These are phyloP conservation scores for Nephila pilipes DNA, from an alignment of 1,140 invertebrate genomes.

Conservation along the genomic window DNA sequence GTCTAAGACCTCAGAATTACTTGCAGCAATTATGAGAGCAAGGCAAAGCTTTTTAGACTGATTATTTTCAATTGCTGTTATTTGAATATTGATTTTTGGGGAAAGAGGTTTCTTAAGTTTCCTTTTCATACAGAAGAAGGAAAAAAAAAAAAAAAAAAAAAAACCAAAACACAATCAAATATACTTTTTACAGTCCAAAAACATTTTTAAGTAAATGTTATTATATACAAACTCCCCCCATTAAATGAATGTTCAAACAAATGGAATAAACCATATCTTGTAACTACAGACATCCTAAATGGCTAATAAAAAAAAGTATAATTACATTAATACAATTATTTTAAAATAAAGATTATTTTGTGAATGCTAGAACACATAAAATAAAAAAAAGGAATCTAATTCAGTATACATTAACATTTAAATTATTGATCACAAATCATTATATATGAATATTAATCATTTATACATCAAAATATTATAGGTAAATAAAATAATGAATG, in stretches of 20 bases:
- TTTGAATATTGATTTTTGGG: slow-evolving; percentile 46
- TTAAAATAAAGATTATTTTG: no score
- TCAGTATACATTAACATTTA: no score
- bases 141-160: neutral
- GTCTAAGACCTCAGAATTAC: slow-evolving; percentile 17
- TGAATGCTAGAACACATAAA: no score
- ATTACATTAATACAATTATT: no score
- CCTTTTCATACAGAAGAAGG: neutral
- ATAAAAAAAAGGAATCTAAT: no score
- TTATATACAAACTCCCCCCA: slow-evolving; percentile 35
- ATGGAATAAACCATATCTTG: slow-evolving; percentile 56
- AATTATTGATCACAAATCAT: no score
- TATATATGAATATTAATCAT: no score
- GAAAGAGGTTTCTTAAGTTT: slow-evolving; percentile 52
- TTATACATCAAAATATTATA: no score
- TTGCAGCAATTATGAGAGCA: slow-evolving; percentile 41
- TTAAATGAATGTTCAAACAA: slow-evolving; percentile 64
- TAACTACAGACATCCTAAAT: slow-evolving; percentile 55
- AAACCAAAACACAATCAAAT: no score
- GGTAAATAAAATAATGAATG: no score
- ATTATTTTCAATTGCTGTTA: slow-evolving; percentile 29
- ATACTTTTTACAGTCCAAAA: no score
- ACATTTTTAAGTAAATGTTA: neutral
- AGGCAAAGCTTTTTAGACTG: neutral
- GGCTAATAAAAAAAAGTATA: neutral